Conservation (phyloP, 1,140 invertebrate genomes). For the Hydropsyche tenuis region DNA sequence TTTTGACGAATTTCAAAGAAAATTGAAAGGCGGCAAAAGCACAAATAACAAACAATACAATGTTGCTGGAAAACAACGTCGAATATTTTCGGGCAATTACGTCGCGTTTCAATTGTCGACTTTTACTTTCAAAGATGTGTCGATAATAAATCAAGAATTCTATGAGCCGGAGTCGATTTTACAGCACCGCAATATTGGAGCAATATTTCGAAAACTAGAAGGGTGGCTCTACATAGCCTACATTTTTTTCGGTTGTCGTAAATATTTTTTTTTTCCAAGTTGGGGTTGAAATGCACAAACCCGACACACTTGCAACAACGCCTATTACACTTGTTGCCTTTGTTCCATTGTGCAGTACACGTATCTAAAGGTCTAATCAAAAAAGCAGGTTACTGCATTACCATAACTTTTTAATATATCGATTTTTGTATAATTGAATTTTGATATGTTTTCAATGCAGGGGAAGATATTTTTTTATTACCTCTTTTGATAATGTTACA, state of each 20-base stretch:
- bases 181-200: no score
- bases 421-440: no score
- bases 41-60: no score
- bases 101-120: no score
- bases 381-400: neutral
- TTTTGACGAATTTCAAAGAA: neutral
- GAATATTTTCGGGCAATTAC: neutral
- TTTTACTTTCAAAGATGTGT: neutral
- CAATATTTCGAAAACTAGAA: neutral
- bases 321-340: slow-evolving; percentile 23
- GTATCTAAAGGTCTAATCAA: neutral
- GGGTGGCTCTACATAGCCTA: slow-evolving; percentile 15
- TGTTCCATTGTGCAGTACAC: slow-evolving; percentile 9
- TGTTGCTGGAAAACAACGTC: neutral
- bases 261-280: slow-evolving; percentile 23
- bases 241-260: slow-evolving; percentile 5
- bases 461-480: no score
- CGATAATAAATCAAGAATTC: neutral
- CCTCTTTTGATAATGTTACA: no score
- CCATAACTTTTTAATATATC: slow-evolving; percentile 4
- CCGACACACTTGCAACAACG: neutral
- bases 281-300: slow-evolving; percentile 11
- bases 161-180: neutral
- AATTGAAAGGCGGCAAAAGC: no score
- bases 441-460: no score